A percentile compares a stretch with the other conserved stretches of the same genome.
phyloP scores from a whole-genome alignment of 2,888 invertebrate species.

The Melanotus villosus region DNA sequence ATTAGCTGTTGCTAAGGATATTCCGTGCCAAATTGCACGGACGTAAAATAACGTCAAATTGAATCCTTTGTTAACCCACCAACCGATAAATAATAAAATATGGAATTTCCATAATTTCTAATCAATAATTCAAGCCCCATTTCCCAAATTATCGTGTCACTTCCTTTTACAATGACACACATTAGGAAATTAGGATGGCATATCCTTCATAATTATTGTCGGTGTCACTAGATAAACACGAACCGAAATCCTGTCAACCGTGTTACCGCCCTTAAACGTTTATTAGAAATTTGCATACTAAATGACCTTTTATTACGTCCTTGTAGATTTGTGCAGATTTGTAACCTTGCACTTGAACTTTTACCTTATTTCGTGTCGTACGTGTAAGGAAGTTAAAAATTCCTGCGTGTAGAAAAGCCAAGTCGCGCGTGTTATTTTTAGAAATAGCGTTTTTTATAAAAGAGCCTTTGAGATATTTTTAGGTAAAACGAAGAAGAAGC shows the following conservation, averaged over 20 bases:
- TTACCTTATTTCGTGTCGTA: background rate
- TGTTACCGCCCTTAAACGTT: background rate
- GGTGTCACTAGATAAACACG: background rate
- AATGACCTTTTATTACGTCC: background rate
- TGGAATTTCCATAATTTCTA: background rate
- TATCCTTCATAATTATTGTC: background rate
- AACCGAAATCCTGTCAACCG: background rate
- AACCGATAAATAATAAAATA: background rate
- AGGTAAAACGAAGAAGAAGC: background rate
- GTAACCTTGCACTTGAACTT: constrained; percentile 13
- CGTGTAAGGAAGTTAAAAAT: background rate
- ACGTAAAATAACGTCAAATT: too few relatives aligned
- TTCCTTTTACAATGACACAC: constrained; percentile 7
- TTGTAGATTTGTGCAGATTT: background rate
- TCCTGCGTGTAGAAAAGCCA: too few relatives aligned
- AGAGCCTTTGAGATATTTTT: background rate
- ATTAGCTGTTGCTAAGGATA: background rate
- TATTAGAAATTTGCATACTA: background rate
- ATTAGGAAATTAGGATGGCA: constrained; percentile 2
- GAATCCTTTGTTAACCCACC: background rate
- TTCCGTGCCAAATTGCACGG: background rate
- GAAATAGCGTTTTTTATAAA: background rate
- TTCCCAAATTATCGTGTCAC: constrained; percentile 13
- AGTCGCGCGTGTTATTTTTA: too few relatives aligned
- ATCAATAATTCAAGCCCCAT: background rate